phyloP scores from a whole-genome alignment of 2,797 vertebrate genomes.

The Choloepus didactylus region DNA sequence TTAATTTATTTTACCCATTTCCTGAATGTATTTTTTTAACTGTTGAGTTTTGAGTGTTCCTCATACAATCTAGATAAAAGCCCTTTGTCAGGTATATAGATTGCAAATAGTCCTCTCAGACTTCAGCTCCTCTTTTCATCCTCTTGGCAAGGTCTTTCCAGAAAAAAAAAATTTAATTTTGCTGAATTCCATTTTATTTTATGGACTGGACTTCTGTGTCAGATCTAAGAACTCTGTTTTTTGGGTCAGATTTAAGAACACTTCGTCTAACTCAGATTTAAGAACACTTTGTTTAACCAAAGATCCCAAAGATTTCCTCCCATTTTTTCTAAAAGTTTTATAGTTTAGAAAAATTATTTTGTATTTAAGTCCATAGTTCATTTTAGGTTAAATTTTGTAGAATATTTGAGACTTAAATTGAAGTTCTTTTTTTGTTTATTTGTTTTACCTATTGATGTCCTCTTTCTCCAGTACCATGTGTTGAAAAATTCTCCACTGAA shows the following conservation, averaged over 20 bases:
- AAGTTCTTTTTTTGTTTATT: neutral
- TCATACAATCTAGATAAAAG: neutral
- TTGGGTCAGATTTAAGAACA: neutral
- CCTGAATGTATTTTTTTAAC: neutral
- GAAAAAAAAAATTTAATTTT: neutral
- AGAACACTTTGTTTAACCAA: neutral
- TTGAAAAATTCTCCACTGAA: neutral
- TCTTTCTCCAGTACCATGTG: neutral
- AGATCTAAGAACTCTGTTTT: neutral
- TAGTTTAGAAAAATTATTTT: neutral
- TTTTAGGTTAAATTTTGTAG: neutral
- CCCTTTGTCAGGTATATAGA: neutral
- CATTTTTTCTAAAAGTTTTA: neutral
- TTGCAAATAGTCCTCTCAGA: neutral
- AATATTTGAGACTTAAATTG: neutral
- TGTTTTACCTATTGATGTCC: neutral
- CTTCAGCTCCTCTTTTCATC: neutral
- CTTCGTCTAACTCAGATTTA: neutral
- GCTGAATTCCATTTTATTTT: neutral
- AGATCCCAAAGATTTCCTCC: neutral
- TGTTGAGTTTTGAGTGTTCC: neutral
- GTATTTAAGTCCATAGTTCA: neutral
- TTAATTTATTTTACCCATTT: neutral
- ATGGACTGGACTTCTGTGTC: neutral
- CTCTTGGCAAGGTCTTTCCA: neutral